phyloP scores from a whole-genome alignment of 2,888 invertebrate genomes.

The Phymatocera aterrima region DNA sequence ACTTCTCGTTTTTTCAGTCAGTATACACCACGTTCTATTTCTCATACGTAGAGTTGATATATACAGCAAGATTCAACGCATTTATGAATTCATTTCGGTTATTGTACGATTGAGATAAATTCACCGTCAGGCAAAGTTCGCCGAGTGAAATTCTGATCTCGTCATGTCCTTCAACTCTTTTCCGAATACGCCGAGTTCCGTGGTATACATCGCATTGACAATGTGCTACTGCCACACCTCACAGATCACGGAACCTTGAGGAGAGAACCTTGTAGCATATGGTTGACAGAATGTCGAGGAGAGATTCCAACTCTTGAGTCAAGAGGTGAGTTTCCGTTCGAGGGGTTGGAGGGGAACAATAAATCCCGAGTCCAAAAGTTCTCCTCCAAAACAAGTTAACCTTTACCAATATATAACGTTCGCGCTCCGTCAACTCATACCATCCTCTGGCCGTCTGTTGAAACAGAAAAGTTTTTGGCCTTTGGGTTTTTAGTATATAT shows the following conservation, averaged over 20 bases:
- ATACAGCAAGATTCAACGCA: too few relatives aligned
- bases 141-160: too few relatives aligned
- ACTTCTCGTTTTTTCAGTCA: too few relatives aligned
- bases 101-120: too few relatives aligned
- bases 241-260: not conserved
- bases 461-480: slow-evolving; percentile 36
- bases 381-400: slow-evolving; percentile 52
- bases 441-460: slow-evolving; percentile 7
- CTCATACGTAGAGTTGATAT: too few relatives aligned
- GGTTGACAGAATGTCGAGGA: not conserved
- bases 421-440: slow-evolving; percentile 13
- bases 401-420: slow-evolving; percentile 53
- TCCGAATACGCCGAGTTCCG: too few relatives aligned
- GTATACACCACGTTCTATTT: too few relatives aligned
- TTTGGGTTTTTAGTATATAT: slow-evolving; percentile 35
- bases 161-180: too few relatives aligned
- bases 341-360: slow-evolving; percentile 47
- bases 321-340: not conserved
- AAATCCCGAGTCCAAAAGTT: slow-evolving; percentile 57
- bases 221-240: slow-evolving; percentile 2
- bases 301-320: slow-evolving; percentile 15
- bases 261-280: not conserved
- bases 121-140: too few relatives aligned
- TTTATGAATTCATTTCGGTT: too few relatives aligned
- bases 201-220: too few relatives aligned